Evolutionary conservation across 2,113 vertebrate species (phyloP), one percentile per base, ranked within the genome.

Genomic region (Eulacestoma nigropectus): DNA sequence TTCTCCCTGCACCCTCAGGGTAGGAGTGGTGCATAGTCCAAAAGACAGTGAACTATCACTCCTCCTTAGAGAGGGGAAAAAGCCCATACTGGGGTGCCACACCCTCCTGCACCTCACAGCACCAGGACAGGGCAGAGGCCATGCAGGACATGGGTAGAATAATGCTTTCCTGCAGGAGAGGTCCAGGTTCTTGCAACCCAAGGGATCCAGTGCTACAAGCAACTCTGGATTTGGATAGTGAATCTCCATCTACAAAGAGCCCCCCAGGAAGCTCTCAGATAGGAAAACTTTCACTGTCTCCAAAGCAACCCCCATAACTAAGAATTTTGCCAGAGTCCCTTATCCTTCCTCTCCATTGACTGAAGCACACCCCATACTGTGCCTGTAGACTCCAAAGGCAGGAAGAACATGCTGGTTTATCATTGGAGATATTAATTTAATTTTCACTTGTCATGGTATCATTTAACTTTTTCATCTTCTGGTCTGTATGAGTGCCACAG

Each of bases 1-100:
- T 29, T 21, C 59, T 22, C 67, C 30, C 47, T 67, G 49, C 77
- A 56, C 4, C 16, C 49, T 27, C 30, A 67, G 15, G 33, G 56
- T 1, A 88, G 17, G 30, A 57, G 50, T 6, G 44, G 4, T 41
- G 11, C 33, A 8, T 0, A 47, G 35, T 33, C 32, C 87, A 74
- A 86, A 65, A 67, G 21, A 11, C 50, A 67, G 32, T 11, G 27
- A 57, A 70, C 10, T 29, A n/a, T 7, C 12, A 25, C 23, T 73
- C 19, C n/a, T 50, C 50, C 55, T 80, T 47, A 37, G 37, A 69
- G 39, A 84, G 47, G 14, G 19, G 20, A 52, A 37, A 69, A 85
- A 89, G 29, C 33, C 11, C 7, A 0, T 18, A 22, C 0, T 0
- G 6, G 44, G 11, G 22, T 59, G 42, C 33, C 26, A 68, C 27